Conservation (phyloP, 2,888 invertebrate species). For the Nysson spinosus region DNA sequence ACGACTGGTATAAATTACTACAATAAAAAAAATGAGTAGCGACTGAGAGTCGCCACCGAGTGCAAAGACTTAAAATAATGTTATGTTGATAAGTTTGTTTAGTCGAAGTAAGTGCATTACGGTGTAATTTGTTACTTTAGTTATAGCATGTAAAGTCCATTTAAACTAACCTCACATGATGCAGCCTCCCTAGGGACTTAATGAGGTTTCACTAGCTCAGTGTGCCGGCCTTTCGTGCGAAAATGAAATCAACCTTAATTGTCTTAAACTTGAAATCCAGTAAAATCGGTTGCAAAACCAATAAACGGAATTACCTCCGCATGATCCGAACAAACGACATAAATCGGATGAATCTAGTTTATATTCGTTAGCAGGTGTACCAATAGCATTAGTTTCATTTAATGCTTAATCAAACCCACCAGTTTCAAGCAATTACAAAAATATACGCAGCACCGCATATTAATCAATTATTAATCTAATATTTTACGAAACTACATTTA, state of each 20-base stretch:
- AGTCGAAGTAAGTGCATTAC: constrained; percentile 26
- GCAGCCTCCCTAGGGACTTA: constrained; percentile 13
- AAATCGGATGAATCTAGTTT: too few relatives aligned
- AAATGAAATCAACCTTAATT: constrained; percentile 48
- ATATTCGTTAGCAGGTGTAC: background rate
- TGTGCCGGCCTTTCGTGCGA: constrained; percentile 21
- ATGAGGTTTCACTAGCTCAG: constrained; percentile 33
- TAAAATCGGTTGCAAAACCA: constrained; percentile 47
- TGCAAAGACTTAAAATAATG: too few relatives aligned
- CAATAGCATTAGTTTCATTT: too few relatives aligned
- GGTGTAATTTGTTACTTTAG: constrained; percentile 25
- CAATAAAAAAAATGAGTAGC: too few relatives aligned
- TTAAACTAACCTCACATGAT: constrained; percentile 37
- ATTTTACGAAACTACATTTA: too few relatives aligned
- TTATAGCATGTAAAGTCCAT: constrained; percentile 42
- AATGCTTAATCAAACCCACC: too few relatives aligned
- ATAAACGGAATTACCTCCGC: constrained; percentile 44
- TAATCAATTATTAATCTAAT: too few relatives aligned
- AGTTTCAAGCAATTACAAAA: too few relatives aligned
- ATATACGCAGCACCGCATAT: too few relatives aligned
- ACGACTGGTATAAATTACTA: too few relatives aligned
- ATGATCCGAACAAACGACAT: constrained; percentile 5
- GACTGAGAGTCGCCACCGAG: too few relatives aligned
- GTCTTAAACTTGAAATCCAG: constrained; percentile 48
- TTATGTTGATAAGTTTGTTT: background rate